phyloP scores from a whole-genome alignment of 2,113 vertebrate species.

The Gobius niger region DNA sequence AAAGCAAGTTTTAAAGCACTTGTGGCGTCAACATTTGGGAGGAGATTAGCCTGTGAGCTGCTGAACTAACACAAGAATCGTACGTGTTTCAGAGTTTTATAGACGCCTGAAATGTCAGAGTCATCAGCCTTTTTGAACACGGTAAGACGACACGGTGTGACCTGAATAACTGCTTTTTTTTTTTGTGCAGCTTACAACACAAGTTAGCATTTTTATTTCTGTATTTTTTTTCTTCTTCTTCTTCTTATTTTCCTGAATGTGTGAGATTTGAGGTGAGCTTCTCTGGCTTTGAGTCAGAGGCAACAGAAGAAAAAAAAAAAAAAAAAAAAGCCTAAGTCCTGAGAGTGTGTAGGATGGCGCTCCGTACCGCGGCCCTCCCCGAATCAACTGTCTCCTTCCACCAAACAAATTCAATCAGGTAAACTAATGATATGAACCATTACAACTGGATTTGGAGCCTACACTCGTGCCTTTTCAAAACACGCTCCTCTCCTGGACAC shows the following conservation, averaged over 20 bases:
- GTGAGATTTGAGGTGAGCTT: conserved; percentile 67
- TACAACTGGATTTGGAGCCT: background rate
- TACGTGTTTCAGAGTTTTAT: too few species aligned
- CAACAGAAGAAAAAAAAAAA: conserved; percentile 32
- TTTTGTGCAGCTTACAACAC: background rate
- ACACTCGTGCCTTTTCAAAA: background rate
- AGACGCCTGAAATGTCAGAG: too few species aligned
- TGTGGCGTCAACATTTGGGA: too few species aligned
- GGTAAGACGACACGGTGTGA: too few species aligned
- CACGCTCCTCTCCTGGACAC: background rate
- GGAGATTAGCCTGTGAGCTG: too few species aligned
- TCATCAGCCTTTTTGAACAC: too few species aligned
- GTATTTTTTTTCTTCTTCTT: conserved; percentile 17
- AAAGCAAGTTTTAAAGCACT: too few species aligned
- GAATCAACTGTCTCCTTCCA: conserved; percentile 45
- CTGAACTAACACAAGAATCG: too few species aligned
- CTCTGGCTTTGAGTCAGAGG: conserved; percentile 77
- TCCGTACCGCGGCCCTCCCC: conserved; percentile 55
- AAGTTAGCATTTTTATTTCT: conserved; percentile 10
- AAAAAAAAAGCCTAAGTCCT: conserved; percentile 57
- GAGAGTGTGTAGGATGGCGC: conserved; percentile 74
- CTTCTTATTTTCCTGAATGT: conserved; percentile 5
- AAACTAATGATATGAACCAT: conserved; percentile 1
- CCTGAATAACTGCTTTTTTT: background rate
- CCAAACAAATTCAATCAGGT: background rate